These are phyloP conservation scores for Anoplius nigerrimus DNA, from an alignment of 2,888 invertebrate genomes.

Conservation along the genomic window DNA sequence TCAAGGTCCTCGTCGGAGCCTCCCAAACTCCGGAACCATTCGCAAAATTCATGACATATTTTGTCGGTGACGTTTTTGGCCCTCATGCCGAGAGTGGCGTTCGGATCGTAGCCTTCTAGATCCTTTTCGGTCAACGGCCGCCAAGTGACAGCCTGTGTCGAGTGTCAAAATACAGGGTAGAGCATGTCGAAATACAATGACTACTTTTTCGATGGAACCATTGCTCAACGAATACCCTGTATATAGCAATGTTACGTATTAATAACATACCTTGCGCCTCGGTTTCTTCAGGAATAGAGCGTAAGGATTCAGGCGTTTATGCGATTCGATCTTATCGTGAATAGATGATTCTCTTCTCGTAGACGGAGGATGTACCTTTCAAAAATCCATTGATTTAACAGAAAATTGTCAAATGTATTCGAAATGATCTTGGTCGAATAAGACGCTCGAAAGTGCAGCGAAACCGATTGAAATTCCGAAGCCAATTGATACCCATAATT, in stretches of 20 bases:
- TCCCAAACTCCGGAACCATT: constrained; percentile 77
- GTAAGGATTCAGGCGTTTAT: constrained; percentile 59
- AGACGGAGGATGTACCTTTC: constrained; percentile 67
- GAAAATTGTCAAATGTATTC: too few species aligned
- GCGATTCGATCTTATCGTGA: neutral
- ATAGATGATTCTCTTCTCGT: constrained; percentile 22
- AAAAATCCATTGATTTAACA: neutral
- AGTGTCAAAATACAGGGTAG: too few species aligned
- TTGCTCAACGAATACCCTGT: too few species aligned
- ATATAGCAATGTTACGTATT: constrained; percentile 6
- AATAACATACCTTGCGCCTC: constrained; percentile 62
- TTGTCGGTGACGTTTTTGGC: constrained; percentile 61
- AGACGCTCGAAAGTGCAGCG: too few species aligned
- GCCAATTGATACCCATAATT: too few species aligned
- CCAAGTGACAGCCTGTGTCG: constrained; percentile 65
- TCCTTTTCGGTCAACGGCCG: constrained; percentile 62
- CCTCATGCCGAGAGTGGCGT: constrained; percentile 65
- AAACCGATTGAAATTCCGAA: too few species aligned
- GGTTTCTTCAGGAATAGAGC: constrained; percentile 64
- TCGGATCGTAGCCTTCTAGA: constrained; percentile 67
- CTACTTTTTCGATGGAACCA: too few species aligned
- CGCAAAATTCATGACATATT: constrained; percentile 78
- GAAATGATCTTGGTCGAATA: too few species aligned
- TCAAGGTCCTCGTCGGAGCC: constrained; percentile 76
- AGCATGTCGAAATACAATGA: too few species aligned